phyloP scores from a whole-genome alignment of 2,797 vertebrate species.

The Sciurus vulgaris region DNA sequence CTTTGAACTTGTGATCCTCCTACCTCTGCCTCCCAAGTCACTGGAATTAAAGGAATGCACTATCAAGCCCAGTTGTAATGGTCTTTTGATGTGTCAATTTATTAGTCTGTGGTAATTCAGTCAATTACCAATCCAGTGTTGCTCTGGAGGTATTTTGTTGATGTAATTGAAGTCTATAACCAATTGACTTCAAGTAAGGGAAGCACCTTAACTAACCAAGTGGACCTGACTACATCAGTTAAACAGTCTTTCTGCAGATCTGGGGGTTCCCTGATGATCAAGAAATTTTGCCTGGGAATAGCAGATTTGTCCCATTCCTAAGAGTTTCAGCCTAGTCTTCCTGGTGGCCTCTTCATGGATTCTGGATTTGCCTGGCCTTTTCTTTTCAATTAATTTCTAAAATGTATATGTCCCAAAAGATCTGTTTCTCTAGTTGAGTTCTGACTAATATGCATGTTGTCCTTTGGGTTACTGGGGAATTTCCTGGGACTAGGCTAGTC shows the following conservation, averaged over 20 bases:
- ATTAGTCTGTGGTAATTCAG: neutral
- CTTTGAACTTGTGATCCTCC: too few species aligned
- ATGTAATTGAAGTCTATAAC: neutral
- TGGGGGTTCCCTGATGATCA: neutral
- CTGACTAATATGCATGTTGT: neutral
- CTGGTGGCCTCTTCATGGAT: neutral
- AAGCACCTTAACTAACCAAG: neutral
- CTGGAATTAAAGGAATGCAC: too few species aligned
- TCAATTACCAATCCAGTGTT: neutral
- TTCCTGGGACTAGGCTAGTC: neutral
- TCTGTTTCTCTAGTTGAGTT: neutral
- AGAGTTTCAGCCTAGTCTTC: neutral
- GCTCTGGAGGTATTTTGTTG: neutral
- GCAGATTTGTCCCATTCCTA: neutral
- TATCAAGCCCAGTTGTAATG: neutral
- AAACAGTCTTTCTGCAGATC: neutral
- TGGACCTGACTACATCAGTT: neutral
- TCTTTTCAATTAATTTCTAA: neutral
- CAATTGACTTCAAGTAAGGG: neutral
- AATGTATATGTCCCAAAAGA: neutral
- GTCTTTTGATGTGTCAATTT: neutral
- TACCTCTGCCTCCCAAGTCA: too few species aligned
- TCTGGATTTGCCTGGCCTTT: neutral
- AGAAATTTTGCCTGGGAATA: neutral
- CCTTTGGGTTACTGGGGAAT: neutral